Evolutionary conservation across 2,113 vertebrate species (phyloP).

Genomic region (Barnardius zonarius): DNA sequence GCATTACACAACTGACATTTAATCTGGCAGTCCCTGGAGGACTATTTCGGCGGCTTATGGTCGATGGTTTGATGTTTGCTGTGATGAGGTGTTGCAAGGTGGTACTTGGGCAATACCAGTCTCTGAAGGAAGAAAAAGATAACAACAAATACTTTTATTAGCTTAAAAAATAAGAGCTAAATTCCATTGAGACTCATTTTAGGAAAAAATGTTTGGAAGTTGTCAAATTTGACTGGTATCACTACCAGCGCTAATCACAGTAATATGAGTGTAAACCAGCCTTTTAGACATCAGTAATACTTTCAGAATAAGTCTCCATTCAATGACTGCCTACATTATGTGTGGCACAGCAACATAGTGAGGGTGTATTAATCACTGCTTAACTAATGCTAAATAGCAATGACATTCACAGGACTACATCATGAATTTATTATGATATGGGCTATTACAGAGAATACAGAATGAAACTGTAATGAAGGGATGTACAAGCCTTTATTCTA

Average conservation of each 20-base stretch:
- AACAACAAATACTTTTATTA: background rate
- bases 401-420: conserved; percentile 61
- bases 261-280: background rate
- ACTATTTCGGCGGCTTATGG: background rate
- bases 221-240: background rate
- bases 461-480: conserved; percentile 48
- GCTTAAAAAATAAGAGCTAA: background rate
- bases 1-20: background rate
- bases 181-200: background rate
- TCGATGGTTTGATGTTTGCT: background rate
- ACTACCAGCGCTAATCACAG: background rate
- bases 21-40: background rate
- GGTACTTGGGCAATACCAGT: background rate
- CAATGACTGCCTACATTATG: background rate
- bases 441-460: conserved; percentile 51
- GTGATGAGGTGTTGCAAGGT: background rate
- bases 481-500: conserved; percentile 1
- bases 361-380: conserved; percentile 28
- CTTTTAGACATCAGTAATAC: background rate
- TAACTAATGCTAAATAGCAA: conserved; percentile 63
- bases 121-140: background rate
- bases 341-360: background rate
- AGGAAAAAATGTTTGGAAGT: background rate
- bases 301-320: background rate
- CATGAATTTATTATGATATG: conserved; percentile 69